These are phyloP conservation scores for Propithecus deckenii DNA, from an alignment of 2,797 vertebrate genomes.

Conservation along the genomic window DNA sequence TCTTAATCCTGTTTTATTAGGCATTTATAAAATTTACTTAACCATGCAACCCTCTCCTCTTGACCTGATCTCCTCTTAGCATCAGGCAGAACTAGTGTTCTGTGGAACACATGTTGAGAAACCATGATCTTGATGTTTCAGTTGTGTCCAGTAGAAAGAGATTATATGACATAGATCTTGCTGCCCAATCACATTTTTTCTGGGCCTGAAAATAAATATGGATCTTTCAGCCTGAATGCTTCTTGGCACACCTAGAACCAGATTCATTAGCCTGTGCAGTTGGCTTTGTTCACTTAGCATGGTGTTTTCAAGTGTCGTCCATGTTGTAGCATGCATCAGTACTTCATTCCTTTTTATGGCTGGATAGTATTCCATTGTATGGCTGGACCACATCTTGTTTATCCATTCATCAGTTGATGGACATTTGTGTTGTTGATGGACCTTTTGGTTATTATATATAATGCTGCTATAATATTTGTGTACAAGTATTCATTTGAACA, in stretches of 20 bases:
- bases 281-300: background rate
- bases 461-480: background rate
- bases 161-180: background rate
- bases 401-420: background rate
- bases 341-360: background rate
- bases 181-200: background rate
- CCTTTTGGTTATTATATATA: background rate
- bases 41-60: background rate
- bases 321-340: background rate
- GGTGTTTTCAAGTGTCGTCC: background rate
- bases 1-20: background rate
- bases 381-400: background rate
- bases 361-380: background rate
- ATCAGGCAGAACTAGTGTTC: background rate
- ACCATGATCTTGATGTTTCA: background rate
- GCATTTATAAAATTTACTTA: background rate
- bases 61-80: background rate
- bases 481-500: background rate
- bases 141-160: background rate
- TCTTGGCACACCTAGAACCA: background rate
- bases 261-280: background rate
- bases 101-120: background rate
- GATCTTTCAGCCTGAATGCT: background rate
- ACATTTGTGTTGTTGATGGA: background rate
- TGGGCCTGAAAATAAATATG: slow-evolving; percentile 3